Evolutionary conservation across 2,797 vertebrate species (phyloP).

Genomic region (Acrossocheilus fasciatus): DNA sequence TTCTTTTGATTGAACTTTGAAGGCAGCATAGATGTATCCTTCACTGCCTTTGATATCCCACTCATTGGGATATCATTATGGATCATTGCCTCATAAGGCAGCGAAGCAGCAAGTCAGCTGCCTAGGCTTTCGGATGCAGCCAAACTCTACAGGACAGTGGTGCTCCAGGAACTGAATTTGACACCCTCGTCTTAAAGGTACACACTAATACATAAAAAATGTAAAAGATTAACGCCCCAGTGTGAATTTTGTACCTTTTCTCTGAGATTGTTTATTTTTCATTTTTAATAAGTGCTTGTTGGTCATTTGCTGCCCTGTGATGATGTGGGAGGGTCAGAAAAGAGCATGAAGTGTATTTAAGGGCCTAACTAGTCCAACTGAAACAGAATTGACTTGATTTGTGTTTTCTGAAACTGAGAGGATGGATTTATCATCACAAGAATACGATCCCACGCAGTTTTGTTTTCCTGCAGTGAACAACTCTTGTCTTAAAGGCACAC

Average conservation of each 20-base stretch:
- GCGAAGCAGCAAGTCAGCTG: too few species aligned
- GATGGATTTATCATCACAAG: slow-evolving; percentile 38
- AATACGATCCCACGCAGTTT: slow-evolving; percentile 42
- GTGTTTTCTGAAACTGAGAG: not conserved
- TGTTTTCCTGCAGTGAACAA: slow-evolving; percentile 65
- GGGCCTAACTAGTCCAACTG: not conserved
- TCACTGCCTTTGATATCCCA: too few species aligned
- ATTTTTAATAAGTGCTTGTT: not conserved
- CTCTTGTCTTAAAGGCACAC: slow-evolving; percentile 62
- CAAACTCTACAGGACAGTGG: not conserved
- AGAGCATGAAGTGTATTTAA: not conserved
- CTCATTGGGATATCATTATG: too few species aligned
- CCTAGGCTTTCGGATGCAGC: too few species aligned
- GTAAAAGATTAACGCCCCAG: not conserved
- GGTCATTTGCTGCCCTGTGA: too few species aligned
- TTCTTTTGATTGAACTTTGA: too few species aligned
- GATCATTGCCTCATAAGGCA: too few species aligned
- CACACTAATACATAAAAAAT: not conserved
- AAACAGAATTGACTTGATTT: not conserved
- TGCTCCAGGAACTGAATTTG: not conserved
- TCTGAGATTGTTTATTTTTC: not conserved
- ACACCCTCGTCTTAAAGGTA: not conserved
- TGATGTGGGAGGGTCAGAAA: slow-evolving; percentile 9
- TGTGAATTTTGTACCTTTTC: not conserved
- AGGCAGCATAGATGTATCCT: too few species aligned